These are phyloP conservation scores for Regulus satrapa DNA, from an alignment of 2,113 vertebrate genomes.

Conservation along the genomic window DNA sequence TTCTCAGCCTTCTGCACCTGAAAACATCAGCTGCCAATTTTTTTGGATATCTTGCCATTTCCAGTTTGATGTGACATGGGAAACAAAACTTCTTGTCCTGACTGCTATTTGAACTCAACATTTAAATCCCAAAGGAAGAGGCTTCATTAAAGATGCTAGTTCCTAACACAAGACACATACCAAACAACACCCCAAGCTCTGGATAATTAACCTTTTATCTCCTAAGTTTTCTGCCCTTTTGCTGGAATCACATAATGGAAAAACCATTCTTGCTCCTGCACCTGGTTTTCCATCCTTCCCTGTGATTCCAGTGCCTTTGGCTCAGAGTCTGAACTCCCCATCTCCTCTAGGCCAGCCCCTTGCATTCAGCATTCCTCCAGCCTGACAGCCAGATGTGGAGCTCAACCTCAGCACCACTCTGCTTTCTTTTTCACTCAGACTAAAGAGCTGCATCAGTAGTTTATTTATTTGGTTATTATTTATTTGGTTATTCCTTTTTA, in stretches of 20 bases:
- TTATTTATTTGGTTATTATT: not conserved
- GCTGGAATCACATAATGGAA: not conserved
- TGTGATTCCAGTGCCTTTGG: not conserved
- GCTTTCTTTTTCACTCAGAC: not conserved
- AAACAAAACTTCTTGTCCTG: constrained; percentile 12
- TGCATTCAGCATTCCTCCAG: not conserved
- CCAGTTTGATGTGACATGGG: constrained; percentile 1
- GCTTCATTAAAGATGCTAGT: not conserved
- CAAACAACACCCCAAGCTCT: not conserved
- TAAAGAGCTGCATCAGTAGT: not conserved
- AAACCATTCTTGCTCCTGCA: not conserved
- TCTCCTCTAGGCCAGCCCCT: not conserved
- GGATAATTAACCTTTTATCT: constrained; percentile 23
- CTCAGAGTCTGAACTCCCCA: not conserved
- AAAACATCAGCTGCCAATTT: not conserved
- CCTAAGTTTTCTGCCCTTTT: not conserved
- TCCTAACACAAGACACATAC: not conserved
- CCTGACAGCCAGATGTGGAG: constrained; percentile 2
- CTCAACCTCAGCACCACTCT: not conserved
- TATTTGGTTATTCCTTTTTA: not conserved
- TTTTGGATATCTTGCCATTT: not conserved
- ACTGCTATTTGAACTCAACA: not conserved
- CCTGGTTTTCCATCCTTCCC: constrained; percentile 10
- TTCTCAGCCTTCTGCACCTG: constrained; percentile 33
- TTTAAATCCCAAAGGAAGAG: not conserved